phyloP scores from a whole-genome alignment of 2,888 invertebrate species.

The Dusona sp. region DNA sequence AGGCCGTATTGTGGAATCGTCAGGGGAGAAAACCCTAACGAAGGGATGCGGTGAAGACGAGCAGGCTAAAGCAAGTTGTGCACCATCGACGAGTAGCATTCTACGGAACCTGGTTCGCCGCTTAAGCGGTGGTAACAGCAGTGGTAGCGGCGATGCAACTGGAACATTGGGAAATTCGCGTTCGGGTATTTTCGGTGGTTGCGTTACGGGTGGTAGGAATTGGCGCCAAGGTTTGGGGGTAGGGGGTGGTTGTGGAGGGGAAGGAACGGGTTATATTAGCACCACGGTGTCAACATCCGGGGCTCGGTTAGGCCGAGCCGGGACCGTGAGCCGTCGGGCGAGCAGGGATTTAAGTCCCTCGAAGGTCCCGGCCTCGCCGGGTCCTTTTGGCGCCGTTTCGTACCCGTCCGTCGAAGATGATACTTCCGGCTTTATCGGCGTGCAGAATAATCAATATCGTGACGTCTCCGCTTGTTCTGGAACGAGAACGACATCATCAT shows the following conservation, averaged over 20 bases:
- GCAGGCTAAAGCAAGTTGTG: constrained; percentile 44
- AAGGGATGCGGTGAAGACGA: constrained; percentile 64
- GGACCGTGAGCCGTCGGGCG: constrained; percentile 79
- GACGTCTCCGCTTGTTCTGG: background rate
- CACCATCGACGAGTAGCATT: constrained; percentile 58
- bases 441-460: constrained; percentile 18
- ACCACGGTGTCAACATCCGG: constrained; percentile 81
- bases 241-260: constrained; percentile 51
- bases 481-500: constrained; percentile 21
- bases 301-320: constrained; percentile 75
- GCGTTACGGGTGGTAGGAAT: constrained; percentile 50
- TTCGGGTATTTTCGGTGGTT: constrained; percentile 54
- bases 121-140: constrained; percentile 75
- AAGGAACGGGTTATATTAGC: constrained; percentile 65
- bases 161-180: constrained; percentile 40
- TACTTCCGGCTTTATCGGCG: constrained; percentile 44
- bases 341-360: constrained; percentile 82
- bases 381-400: constrained; percentile 62
- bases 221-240: constrained; percentile 53
- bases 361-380: constrained; percentile 72
- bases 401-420: constrained; percentile 70
- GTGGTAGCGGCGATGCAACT: constrained; percentile 62
- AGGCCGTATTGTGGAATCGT: constrained; percentile 72
- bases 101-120: constrained; percentile 77
- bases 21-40: constrained; percentile 49